phyloP scores from a whole-genome alignment of 2,797 vertebrate species.

The Notolabrus celidotus region DNA sequence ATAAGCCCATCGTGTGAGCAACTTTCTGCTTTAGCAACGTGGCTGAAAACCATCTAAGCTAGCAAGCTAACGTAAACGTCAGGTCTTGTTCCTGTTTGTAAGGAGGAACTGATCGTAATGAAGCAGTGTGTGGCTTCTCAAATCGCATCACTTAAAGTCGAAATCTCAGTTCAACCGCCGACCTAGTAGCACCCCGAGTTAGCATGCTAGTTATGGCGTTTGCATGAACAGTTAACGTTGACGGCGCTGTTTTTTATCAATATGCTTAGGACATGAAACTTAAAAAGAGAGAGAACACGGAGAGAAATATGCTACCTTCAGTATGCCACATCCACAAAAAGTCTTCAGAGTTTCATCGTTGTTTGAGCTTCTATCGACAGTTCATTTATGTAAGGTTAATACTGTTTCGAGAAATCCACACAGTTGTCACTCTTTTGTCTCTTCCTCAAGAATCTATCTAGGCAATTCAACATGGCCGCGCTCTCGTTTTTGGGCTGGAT shows the following conservation, averaged over 20 bases:
- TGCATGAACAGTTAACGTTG: background rate
- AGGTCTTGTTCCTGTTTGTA: background rate
- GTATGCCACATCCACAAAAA: slow-evolving; percentile 18
- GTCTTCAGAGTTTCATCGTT: slow-evolving; percentile 21
- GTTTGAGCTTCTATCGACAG: slow-evolving; percentile 1
- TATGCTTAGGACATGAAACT: background rate
- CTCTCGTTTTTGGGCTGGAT: slow-evolving; percentile 67
- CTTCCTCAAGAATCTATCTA: slow-evolving; percentile 70
- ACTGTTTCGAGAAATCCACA: slow-evolving; percentile 39
- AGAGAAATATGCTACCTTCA: slow-evolving; percentile 25
- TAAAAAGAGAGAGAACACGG: background rate
- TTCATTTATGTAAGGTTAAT: slow-evolving; percentile 1
- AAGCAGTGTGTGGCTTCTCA: rapidly evolving
- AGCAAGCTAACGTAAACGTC: background rate
- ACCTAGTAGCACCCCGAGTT: background rate
- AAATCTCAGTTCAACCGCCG: slow-evolving; percentile 1
- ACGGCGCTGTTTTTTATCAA: slow-evolving; percentile 3
- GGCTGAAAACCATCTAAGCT: slow-evolving; percentile 38
- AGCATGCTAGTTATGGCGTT: slow-evolving; percentile 51
- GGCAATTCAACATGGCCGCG: slow-evolving; percentile 84
- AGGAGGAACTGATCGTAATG: background rate
- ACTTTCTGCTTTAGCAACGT: slow-evolving; percentile 58
- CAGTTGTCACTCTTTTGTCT: slow-evolving; percentile 77
- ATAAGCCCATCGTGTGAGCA: background rate
- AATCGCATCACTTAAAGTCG: background rate